Evolutionary conservation across 2,797 vertebrate genomes (phyloP).

Genomic region (Florisuga fusca): DNA sequence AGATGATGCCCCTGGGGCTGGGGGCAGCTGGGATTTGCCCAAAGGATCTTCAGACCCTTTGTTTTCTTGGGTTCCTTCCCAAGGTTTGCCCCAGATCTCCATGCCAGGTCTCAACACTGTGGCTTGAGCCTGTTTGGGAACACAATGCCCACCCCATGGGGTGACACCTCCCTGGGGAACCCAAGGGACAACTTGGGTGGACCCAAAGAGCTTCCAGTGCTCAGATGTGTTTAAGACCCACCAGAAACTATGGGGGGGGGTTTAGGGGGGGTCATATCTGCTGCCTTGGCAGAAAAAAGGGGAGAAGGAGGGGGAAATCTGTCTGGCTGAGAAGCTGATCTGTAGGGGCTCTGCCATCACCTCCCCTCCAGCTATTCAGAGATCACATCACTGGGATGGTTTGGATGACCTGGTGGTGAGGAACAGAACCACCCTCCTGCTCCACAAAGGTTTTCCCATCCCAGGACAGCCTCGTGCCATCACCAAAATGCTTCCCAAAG

Average conservation of each 20-base stretch:
- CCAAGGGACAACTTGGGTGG: too few relatives aligned
- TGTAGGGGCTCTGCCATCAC: background rate
- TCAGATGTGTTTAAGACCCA: background rate
- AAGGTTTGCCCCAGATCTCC: background rate
- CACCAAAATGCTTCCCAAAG: background rate
- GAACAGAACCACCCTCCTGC: background rate
- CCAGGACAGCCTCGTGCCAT: accelerated
- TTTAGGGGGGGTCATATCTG: background rate
- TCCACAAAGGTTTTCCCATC: background rate
- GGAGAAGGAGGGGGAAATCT: too few relatives aligned
- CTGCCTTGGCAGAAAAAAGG: background rate
- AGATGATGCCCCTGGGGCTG: background rate
- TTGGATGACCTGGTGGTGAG: accelerated
- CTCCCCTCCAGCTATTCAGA: accelerated
- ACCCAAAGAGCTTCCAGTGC: background rate
- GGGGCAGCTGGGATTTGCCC: background rate
- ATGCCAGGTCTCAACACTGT: accelerated
- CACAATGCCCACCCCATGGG: background rate
- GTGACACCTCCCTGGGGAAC: background rate
- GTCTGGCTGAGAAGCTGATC: background rate
- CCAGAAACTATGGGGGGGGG: background rate
- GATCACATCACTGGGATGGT: accelerated
- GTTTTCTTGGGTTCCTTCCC: background rate
- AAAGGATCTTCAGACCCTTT: background rate
- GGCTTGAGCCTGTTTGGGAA: background rate